These are phyloP conservation scores for Halcyon senegalensis DNA, from an alignment of 2,113 vertebrate genomes.

Conservation along the genomic window DNA sequence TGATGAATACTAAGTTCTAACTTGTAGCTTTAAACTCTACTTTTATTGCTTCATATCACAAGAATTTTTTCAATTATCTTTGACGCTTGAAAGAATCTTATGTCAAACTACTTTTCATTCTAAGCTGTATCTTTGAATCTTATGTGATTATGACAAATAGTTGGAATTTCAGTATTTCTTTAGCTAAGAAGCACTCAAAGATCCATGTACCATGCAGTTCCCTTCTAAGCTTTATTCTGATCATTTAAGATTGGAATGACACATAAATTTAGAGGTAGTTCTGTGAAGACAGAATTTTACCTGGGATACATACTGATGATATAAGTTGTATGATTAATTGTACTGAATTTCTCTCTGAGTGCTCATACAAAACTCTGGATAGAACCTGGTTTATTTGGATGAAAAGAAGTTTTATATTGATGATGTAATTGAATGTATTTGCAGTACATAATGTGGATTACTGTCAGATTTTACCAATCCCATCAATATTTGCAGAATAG, in stretches of 20 bases:
- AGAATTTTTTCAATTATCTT: neutral
- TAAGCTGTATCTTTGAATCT: neutral
- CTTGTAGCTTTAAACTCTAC: constrained; percentile 6
- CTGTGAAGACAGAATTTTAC: constrained; percentile 1
- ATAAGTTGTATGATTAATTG: neutral
- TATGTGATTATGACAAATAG: neutral
- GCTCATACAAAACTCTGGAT: neutral
- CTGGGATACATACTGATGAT: neutral
- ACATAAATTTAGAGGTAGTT: neutral
- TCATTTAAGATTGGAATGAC: neutral
- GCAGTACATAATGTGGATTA: neutral
- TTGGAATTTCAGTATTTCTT: neutral
- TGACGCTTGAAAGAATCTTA: neutral
- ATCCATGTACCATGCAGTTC: neutral
- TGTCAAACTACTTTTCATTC: neutral
- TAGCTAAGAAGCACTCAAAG: neutral
- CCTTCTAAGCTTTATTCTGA: neutral
- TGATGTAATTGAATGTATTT: constrained; percentile 35
- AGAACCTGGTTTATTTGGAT: neutral
- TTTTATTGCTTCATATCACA: neutral
- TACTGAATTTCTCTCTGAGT: neutral
- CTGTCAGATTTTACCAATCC: neutral
- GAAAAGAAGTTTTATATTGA: neutral
- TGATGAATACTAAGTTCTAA: neutral
- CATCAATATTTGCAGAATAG: neutral